Evolutionary conservation across 2,113 vertebrate genomes (phyloP).

Genomic region (Colistium nudipinnis): DNA sequence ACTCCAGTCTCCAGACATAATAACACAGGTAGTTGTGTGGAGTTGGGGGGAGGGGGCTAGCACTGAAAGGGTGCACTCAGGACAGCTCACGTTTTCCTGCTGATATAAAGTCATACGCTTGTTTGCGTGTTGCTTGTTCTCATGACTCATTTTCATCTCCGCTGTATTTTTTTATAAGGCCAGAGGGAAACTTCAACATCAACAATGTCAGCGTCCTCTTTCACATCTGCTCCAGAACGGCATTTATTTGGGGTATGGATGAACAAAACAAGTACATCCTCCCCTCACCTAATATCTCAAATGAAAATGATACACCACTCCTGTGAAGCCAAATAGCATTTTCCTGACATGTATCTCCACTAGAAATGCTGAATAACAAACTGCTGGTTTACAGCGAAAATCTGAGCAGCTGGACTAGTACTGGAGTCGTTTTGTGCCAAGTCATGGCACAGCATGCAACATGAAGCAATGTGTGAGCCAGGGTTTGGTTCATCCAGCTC

Average conservation of each 20-base stretch:
- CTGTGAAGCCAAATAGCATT: constrained; percentile 23
- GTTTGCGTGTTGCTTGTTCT: constrained; percentile 20
- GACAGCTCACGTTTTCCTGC: constrained; percentile 40
- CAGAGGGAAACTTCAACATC: constrained; percentile 26
- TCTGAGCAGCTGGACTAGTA: constrained; percentile 42
- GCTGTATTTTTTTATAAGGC: constrained; percentile 23
- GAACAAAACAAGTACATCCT: constrained; percentile 21
- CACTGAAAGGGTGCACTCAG: constrained; percentile 36
- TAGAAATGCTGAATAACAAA: constrained; percentile 60
- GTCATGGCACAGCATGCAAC: constrained; percentile 10
- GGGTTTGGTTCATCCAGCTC: not conserved
- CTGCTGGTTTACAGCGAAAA: constrained; percentile 50
- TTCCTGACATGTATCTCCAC: constrained; percentile 40
- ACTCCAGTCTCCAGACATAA: constrained; percentile 57
- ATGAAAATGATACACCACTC: constrained; percentile 9
- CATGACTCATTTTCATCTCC: constrained; percentile 39
- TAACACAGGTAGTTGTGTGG: constrained; percentile 62
- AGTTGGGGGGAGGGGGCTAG: not conserved
- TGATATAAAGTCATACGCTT: constrained; percentile 40
- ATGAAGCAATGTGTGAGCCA: not conserved
- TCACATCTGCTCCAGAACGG: not conserved
- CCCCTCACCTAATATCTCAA: constrained; percentile 19
- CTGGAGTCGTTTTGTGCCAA: constrained; percentile 28
- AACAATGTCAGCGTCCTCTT: constrained; percentile 19
- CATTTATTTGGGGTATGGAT: constrained; percentile 9